A percentile compares a stretch with the other conserved stretches of the same genome.
Evolutionary conservation across 2,888 invertebrate genomes (phyloP).

Genomic region (Sinodicranocentrus sp.): DNA sequence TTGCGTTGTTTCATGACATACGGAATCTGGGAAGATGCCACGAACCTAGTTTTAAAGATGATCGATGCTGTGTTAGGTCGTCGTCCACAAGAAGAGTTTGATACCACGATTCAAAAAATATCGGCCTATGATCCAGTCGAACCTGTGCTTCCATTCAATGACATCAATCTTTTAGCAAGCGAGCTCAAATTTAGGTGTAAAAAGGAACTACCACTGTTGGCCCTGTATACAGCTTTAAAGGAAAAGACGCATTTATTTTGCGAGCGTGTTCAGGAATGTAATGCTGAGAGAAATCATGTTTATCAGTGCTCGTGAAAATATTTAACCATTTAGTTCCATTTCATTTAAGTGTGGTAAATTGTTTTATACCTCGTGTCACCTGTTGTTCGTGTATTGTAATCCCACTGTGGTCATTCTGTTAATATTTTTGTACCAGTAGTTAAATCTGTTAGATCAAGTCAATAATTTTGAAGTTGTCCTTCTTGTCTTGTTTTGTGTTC

Average conservation of each 20-base stretch:
- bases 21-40: slow-evolving; percentile 74
- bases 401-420: no score
- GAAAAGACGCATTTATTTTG: slow-evolving; percentile 68
- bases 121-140: slow-evolving; percentile 69
- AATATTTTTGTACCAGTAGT: no score
- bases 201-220: not conserved
- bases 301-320: no score
- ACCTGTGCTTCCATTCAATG: slow-evolving; percentile 71
- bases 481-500: no score
- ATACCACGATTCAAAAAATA: slow-evolving; percentile 70
- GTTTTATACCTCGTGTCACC: no score
- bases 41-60: slow-evolving; percentile 66
- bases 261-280: slow-evolving; percentile 71
- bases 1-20: slow-evolving; percentile 72
- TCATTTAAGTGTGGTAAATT: no score
- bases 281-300: slow-evolving; percentile 36
- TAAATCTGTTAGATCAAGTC: no score
- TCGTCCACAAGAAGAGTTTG: slow-evolving; percentile 70
- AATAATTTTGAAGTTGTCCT: no score
- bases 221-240: slow-evolving; percentile 35
- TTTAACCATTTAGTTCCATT: no score
- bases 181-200: slow-evolving; percentile 60
- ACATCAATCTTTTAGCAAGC: slow-evolving; percentile 70
- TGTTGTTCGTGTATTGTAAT: no score
- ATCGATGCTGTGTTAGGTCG: slow-evolving; percentile 75